Evolutionary conservation across 2,113 vertebrate species (phyloP).

Genomic region (Illadopsis cleaveri): DNA sequence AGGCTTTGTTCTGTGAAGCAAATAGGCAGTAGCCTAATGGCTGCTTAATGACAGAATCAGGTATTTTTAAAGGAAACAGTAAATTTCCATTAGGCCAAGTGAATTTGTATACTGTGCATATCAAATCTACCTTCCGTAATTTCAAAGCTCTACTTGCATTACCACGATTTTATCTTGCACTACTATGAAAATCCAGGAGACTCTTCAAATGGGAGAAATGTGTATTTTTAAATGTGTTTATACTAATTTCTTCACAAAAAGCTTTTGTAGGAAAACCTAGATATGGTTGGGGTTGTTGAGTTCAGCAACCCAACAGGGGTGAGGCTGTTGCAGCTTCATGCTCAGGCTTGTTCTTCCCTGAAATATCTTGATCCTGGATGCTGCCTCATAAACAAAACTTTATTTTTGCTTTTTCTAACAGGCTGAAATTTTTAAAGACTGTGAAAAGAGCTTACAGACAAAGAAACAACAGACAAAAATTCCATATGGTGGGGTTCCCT

Average conservation of each 20-base stretch:
- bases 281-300: not conserved
- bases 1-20: not conserved
- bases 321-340: not conserved
- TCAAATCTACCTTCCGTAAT: not conserved
- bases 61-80: not conserved
- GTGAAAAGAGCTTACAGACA: not conserved
- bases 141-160: not conserved
- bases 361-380: not conserved
- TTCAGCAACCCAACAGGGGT: not conserved
- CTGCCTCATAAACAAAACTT: not conserved
- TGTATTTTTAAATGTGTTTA: accelerated
- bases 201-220: not conserved
- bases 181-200: not conserved
- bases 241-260: not conserved
- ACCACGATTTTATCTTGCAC: not conserved
- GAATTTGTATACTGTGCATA: not conserved
- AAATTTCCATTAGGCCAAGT: not conserved
- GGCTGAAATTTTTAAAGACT: not conserved
- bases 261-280: not conserved
- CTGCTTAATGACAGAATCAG: not conserved
- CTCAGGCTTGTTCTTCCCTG: not conserved
- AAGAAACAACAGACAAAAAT: not conserved
- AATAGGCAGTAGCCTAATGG: not conserved
- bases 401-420: not conserved
- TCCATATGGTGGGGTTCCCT: not conserved